A percentile compares a stretch with the other conserved stretches of the same genome.
phyloP scores from a whole-genome alignment of 2,113 vertebrate species.

The Rhea pennata region DNA sequence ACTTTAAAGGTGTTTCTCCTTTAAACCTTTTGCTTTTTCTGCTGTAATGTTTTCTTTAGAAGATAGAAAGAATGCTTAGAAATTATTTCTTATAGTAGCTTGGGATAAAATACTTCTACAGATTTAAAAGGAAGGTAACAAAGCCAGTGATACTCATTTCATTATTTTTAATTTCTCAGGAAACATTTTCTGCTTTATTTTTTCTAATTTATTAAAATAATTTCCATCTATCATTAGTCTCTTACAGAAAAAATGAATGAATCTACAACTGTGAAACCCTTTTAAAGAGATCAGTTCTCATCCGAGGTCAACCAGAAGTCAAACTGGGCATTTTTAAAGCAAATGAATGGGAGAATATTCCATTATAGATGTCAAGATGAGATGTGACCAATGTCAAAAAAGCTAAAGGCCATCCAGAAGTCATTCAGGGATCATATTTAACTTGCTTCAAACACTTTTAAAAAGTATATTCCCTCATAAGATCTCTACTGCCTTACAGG shows the following conservation, averaged over 20 bases:
- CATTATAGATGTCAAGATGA: conserved; percentile 67
- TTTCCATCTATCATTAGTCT: not conserved
- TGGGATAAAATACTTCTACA: not conserved
- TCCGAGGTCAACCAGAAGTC: conserved; percentile 69
- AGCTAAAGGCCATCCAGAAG: conserved; percentile 67
- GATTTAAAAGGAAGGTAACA: not conserved
- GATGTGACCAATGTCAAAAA: conserved; percentile 56
- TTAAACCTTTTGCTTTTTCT: not conserved
- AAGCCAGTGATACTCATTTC: not conserved
- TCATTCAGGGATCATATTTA: conserved; percentile 63
- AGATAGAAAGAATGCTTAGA: not conserved
- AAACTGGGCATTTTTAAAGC: conserved; percentile 66
- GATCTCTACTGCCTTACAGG: not conserved
- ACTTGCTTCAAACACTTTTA: conserved; percentile 59
- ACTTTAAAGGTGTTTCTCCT: not conserved
- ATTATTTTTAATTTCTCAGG: not conserved
- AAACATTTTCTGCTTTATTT: not conserved
- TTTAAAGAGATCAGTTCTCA: conserved; percentile 43
- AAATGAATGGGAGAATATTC: conserved; percentile 70
- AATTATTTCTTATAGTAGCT: not conserved
- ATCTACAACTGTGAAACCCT: conserved; percentile 19
- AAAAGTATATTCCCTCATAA: conserved; percentile 7
- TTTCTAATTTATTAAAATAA: not conserved
- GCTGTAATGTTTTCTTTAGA: not conserved
- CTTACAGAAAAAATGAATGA: not conserved